phyloP scores from a whole-genome alignment of 2,797 vertebrate genomes.

The Menidia menidia region DNA sequence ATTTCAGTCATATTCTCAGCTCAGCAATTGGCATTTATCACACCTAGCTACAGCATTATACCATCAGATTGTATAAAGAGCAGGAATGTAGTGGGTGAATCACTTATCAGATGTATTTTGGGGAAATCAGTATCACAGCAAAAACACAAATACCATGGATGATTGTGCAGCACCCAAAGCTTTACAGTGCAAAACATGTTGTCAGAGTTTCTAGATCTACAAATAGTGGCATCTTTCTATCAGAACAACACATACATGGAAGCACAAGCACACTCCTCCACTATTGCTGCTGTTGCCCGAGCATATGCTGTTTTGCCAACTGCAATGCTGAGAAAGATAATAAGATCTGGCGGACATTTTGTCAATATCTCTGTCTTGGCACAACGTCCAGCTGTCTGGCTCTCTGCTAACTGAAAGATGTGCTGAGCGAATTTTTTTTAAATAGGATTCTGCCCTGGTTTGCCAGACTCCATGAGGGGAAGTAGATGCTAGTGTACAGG shows the following conservation, averaged over 20 bases:
- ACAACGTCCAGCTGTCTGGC: constrained; percentile 65
- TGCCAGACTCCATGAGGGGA: constrained; percentile 66
- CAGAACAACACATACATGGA: constrained; percentile 36
- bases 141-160: constrained; percentile 65
- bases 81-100: constrained; percentile 32
- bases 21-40: constrained; percentile 45
- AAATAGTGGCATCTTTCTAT: constrained; percentile 73
- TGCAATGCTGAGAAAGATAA: constrained; percentile 80
- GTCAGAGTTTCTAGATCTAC: constrained; percentile 65
- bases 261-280: constrained; percentile 18
- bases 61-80: constrained; percentile 17
- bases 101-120: constrained; percentile 60
- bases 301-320: constrained; percentile 75
- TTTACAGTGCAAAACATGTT: constrained; percentile 70
- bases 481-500: constrained; percentile 65
- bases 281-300: constrained; percentile 43
- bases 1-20: constrained; percentile 28
- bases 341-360: constrained; percentile 83
- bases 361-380: constrained; percentile 85
- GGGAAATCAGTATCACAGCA: constrained; percentile 53
- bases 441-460: constrained; percentile 54
- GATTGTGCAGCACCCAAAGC: constrained; percentile 63
- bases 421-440: constrained; percentile 71
- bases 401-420: constrained; percentile 79
- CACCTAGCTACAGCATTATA: constrained; percentile 38